Evolutionary conservation across 2,888 invertebrate genomes (phyloP).

Genomic region (Lysandra coridon): DNA sequence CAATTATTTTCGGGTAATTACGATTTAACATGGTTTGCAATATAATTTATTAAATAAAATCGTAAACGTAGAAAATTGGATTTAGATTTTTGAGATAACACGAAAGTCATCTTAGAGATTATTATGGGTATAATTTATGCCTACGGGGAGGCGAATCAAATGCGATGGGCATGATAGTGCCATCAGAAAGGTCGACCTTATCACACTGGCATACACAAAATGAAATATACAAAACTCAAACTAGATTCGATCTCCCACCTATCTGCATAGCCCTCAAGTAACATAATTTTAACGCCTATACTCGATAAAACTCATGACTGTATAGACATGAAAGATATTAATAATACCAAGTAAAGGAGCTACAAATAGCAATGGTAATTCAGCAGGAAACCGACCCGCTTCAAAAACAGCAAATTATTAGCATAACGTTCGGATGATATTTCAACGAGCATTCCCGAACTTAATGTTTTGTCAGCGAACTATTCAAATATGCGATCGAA

Average conservation of each 20-base stretch:
- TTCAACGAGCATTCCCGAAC: slow-evolving; percentile 11
- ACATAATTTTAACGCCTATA: too few relatives aligned
- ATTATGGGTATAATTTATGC: too few relatives aligned
- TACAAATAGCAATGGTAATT: background rate
- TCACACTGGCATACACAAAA: too few relatives aligned
- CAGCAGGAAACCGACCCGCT: background rate
- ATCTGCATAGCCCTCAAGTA: too few relatives aligned
- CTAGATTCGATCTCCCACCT: too few relatives aligned
- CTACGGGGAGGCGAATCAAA: too few relatives aligned
- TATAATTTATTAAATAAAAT: background rate
- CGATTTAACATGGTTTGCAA: background rate
- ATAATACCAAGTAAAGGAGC: background rate
- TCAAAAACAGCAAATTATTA: slow-evolving; percentile 1
- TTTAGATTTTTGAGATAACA: too few relatives aligned
- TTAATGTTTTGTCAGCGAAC: slow-evolving; percentile 31
- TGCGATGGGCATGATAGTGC: too few relatives aligned
- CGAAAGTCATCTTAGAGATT: too few relatives aligned
- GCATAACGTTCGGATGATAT: slow-evolving; percentile 3
- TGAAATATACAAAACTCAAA: too few relatives aligned
- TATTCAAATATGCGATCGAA: slow-evolving; percentile 38
- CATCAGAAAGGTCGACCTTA: too few relatives aligned
- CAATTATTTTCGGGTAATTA: background rate
- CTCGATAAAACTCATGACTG: too few relatives aligned
- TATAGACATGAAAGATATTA: background rate
- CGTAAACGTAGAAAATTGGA: background rate